These are phyloP conservation scores for Vandiemenella viatica DNA, from an alignment of 2,888 invertebrate species.

Conservation along the genomic window DNA sequence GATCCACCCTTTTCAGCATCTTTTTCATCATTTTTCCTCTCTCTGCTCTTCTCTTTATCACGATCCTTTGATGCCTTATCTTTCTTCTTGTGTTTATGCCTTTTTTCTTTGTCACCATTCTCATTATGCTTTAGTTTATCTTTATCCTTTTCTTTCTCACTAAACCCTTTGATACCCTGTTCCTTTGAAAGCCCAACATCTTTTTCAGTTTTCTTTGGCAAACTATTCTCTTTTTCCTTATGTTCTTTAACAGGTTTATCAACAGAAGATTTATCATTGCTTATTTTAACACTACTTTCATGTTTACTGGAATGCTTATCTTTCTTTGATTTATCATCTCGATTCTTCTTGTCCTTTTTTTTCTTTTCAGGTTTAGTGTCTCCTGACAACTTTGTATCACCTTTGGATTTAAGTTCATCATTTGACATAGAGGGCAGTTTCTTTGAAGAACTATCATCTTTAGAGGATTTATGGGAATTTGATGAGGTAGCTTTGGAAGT, in stretches of 20 bases:
- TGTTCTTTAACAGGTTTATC: too few relatives aligned
- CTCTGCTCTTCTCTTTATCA: slow-evolving; percentile 21
- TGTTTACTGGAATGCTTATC: slow-evolving; percentile 46
- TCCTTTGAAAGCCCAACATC: slow-evolving; percentile 21
- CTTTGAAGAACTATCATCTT: too few relatives aligned
- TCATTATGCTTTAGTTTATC: slow-evolving; percentile 30
- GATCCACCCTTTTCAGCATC: slow-evolving; percentile 9
- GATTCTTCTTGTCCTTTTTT: slow-evolving; percentile 28
- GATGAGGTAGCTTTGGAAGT: slow-evolving; percentile 16
- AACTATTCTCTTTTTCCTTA: slow-evolving; percentile 25
- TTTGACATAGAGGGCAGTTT: slow-evolving; percentile 22
- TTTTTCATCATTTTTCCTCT: slow-evolving; percentile 13
- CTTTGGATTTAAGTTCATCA: slow-evolving; percentile 10
- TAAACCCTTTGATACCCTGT: slow-evolving; percentile 31
- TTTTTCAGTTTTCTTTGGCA: slow-evolving; percentile 26
- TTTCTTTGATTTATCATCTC: slow-evolving; percentile 34
- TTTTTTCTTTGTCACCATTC: slow-evolving; percentile 22
- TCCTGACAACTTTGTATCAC: slow-evolving; percentile 10
- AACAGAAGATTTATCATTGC: slow-evolving; percentile 15
- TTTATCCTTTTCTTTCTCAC: slow-evolving; percentile 35
- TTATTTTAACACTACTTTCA: slow-evolving; percentile 31
- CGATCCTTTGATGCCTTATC: slow-evolving; percentile 29
- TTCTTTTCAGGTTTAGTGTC: slow-evolving; percentile 17
- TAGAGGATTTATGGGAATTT: slow-evolving; percentile 25
- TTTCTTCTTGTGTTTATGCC: slow-evolving; percentile 24